Evolutionary conservation across 2,797 vertebrate species (phyloP), one percentile per base, ranked within the genome.

Genomic region (Pelobates cultripes): DNA sequence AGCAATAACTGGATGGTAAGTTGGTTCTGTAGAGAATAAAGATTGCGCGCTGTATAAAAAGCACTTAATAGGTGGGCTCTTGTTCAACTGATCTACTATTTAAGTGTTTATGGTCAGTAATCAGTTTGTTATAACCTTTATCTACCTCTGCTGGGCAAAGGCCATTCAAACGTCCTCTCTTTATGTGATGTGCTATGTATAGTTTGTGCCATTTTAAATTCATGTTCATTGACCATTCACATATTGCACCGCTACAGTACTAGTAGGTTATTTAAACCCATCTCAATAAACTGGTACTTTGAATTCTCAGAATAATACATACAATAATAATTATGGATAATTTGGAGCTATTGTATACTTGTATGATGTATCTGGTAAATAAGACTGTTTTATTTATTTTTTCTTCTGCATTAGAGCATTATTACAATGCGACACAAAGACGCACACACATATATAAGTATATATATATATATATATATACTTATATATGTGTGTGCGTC

Each of bases 91-190:
- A 86, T 88, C 87, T 86, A 88, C 80, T 84, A 79, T 87, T 75
- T 83, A 86, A 87, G 87, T 86, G 87, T 86, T 71, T 73, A 42
- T 79, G 89, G 82, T 88, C 87, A 89, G 88, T 89, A 89, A 91
- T 86, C 89, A 88, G 85, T 89, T 90, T 90, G 87, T 88, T 89
- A 85, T 87, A 89, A 88, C 86, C 82, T 90, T 89, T 87, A 83
- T 87, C 90, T 89, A 85, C 87, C 88, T 90, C 88, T 89, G 86
- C 88, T 87, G 84, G 86, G 85, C 86, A 88, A 90, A 91, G 87
- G 70, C 87, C 88, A 86, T 86, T 72, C 87, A 75, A 78, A 12
- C 71, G 45, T 87, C 75, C 78, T 85, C 79, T 69, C 75, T 83
- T 79, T 86, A 72, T 85, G 84, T 88, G 42, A 4, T 60, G 73